Conservation (phyloP, 2,888 invertebrate genomes). For the Drosophila limbata region DNA sequence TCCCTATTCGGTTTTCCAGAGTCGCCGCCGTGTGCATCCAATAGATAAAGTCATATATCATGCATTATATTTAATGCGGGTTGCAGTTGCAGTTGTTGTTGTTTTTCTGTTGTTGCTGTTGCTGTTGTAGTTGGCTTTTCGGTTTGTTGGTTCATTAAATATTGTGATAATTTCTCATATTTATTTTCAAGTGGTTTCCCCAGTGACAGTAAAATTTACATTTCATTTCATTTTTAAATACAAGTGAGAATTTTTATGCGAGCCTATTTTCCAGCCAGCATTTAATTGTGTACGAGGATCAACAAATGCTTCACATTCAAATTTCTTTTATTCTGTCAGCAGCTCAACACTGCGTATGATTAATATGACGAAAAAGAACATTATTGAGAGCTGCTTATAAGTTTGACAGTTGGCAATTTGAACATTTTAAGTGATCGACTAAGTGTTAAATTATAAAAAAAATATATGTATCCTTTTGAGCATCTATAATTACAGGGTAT, state of each 20-base stretch:
- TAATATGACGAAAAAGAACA: slow-evolving; percentile 7
- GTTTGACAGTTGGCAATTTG: not conserved
- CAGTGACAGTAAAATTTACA: slow-evolving; percentile 58
- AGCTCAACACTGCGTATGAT: slow-evolving; percentile 41
- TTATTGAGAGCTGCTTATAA: not conserved
- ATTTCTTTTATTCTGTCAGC: not conserved
- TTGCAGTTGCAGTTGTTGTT: slow-evolving; percentile 5
- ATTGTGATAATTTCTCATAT: slow-evolving; percentile 79
- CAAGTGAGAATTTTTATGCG: not conserved
- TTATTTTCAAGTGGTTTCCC: slow-evolving; percentile 75
- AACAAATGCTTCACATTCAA: slow-evolving; percentile 1
- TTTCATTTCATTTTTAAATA: slow-evolving; percentile 49
- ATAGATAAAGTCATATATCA: slow-evolving; percentile 77
- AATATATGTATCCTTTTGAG: too few relatives aligned
- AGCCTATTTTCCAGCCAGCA: not conserved
- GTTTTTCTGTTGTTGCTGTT: slow-evolving; percentile 1
- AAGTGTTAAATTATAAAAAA: too few relatives aligned
- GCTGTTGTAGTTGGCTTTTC: slow-evolving; percentile 53
- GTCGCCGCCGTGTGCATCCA: slow-evolving; percentile 45
- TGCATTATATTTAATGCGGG: slow-evolving; percentile 54
- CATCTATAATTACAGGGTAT: too few relatives aligned
- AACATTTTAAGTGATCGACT: too few relatives aligned
- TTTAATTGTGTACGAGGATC: slow-evolving; percentile 45
- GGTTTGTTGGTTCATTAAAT: slow-evolving; percentile 76
- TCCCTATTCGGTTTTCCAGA: slow-evolving; percentile 16